phyloP scores from a whole-genome alignment of 2,888 invertebrate genomes.

The Tortrix viridana region DNA sequence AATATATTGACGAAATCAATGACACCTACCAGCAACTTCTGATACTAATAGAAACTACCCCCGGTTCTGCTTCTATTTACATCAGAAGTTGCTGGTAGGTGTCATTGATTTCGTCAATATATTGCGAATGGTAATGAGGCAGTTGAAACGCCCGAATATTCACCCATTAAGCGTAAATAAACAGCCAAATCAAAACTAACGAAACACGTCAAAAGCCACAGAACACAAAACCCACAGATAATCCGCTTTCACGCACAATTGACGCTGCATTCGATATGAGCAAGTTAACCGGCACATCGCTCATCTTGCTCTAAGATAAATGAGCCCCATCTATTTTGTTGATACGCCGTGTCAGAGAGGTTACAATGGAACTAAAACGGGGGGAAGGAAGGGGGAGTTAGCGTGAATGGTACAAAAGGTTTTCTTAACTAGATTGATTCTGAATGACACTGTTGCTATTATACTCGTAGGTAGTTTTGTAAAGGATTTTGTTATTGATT shows the following conservation, averaged over 20 bases:
- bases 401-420: not conserved
- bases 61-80: too few relatives aligned
- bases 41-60: too few relatives aligned
- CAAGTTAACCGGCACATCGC: conserved; percentile 10
- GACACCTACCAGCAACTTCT: too few relatives aligned
- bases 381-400: not conserved
- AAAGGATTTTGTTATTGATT: too few relatives aligned
- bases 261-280: conserved; percentile 14
- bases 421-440: not conserved
- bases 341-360: conserved; percentile 14
- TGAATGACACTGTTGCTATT: too few relatives aligned
- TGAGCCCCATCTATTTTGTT: conserved; percentile 9
- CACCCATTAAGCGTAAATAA: not conserved
- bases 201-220: not conserved
- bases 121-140: too few relatives aligned
- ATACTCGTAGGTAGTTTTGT: too few relatives aligned
- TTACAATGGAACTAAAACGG: not conserved
- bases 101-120: too few relatives aligned
- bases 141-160: too few relatives aligned
- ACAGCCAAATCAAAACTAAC: not conserved
- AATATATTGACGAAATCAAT: too few relatives aligned
- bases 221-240: not conserved
- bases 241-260: conserved; percentile 5
- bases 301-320: conserved; percentile 16
- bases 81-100: too few relatives aligned